Evolutionary conservation across 2,113 vertebrate species (phyloP).

Genomic region (Accipiter virgatus): DNA sequence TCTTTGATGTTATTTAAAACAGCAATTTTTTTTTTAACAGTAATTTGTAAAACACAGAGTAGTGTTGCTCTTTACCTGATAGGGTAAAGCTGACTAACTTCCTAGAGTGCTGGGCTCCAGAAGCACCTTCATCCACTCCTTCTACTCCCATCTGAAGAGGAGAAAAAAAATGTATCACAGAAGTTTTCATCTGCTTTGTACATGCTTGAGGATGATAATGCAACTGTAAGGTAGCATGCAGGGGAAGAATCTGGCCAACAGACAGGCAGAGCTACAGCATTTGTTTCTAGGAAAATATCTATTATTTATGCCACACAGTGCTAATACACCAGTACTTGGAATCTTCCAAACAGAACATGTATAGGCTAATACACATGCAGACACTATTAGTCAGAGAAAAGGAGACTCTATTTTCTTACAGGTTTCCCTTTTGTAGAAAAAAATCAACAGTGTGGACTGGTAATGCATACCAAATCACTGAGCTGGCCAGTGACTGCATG

Average conservation of each 20-base stretch:
- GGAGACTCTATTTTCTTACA: background rate
- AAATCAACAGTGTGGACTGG: background rate
- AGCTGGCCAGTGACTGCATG: background rate
- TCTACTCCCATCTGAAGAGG: slow-evolving; percentile 83
- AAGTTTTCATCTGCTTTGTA: background rate
- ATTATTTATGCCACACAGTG: background rate
- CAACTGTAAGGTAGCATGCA: background rate
- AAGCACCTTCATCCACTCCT: slow-evolving; percentile 84
- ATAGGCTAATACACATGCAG: background rate
- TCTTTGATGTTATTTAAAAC: background rate
- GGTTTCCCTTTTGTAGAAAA: background rate
- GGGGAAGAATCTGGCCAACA: background rate
- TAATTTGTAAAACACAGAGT: background rate
- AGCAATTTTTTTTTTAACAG: background rate
- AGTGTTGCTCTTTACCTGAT: slow-evolving; percentile 78
- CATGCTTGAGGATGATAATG: background rate
- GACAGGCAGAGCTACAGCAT: background rate
- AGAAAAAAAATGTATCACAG: background rate
- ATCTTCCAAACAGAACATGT: background rate
- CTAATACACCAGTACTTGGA: background rate
- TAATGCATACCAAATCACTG: background rate
- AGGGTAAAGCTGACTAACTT: slow-evolving; percentile 95
- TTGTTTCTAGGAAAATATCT: background rate
- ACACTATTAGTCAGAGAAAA: background rate
- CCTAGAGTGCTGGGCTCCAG: slow-evolving; percentile 84